Conservation (phyloP, 2,797 vertebrate species). For the Rousettus madagascariensis region DNA sequence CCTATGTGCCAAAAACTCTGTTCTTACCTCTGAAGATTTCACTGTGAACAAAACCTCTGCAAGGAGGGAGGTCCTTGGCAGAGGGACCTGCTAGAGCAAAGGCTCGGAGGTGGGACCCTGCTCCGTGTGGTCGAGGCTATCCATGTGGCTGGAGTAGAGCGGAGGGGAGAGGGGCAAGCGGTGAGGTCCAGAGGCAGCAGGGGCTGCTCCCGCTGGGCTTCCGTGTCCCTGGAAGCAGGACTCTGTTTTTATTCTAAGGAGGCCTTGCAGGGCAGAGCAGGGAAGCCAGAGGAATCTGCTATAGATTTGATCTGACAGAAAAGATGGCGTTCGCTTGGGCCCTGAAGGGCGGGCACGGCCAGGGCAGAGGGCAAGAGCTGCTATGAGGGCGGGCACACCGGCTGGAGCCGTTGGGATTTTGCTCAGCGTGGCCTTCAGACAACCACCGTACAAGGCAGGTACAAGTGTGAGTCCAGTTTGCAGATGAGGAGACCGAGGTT, state of each 20-base stretch:
- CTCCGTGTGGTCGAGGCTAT: rapidly evolving
- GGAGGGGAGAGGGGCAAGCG: too few species aligned
- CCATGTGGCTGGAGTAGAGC: rapidly evolving
- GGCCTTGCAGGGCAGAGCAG: background rate
- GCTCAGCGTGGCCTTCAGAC: background rate
- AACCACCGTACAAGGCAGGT: background rate
- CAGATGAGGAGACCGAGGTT: background rate
- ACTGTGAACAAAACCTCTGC: background rate
- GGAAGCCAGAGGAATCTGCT: background rate
- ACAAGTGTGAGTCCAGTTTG: background rate
- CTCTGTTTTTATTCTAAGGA: conserved; percentile 6
- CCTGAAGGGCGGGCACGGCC: background rate
- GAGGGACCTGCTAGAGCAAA: background rate
- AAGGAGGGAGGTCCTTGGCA: background rate
- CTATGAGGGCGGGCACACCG: background rate
- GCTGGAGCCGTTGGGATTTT: background rate
- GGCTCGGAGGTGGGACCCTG: background rate
- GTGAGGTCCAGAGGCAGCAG: background rate
- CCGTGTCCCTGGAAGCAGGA: background rate
- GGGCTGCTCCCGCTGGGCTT: background rate
- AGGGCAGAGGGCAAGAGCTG: background rate
- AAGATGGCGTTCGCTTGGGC: background rate
- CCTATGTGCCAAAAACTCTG: background rate
- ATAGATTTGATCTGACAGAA: background rate
- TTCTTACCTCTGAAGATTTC: background rate